Conservation (phyloP, 2,113 vertebrate genomes). For the Acrocephalus arundinaceus region DNA sequence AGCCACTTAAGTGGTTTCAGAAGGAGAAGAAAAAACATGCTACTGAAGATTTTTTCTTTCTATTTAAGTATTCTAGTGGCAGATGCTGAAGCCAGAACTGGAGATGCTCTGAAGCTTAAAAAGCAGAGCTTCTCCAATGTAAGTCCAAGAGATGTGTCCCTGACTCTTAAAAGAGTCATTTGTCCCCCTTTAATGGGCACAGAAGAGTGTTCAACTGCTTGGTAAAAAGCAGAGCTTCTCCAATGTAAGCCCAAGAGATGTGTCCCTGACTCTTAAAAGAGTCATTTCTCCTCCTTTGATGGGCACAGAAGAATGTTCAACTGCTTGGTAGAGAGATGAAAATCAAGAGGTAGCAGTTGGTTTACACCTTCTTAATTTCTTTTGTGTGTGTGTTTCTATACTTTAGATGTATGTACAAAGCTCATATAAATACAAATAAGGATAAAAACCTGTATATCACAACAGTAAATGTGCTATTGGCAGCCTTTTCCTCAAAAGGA, state of each 20-base stretch:
- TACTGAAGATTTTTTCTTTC: not conserved
- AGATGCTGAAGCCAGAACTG: not conserved
- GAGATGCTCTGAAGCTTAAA: not conserved
- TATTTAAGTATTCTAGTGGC: not conserved
- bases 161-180: not conserved
- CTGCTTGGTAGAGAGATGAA: not conserved
- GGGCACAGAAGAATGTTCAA: not conserved
- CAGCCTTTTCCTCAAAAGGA: not conserved
- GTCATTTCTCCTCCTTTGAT: not conserved
- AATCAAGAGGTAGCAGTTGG: not conserved
- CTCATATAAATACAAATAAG: not conserved
- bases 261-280: not conserved
- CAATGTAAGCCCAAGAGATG: not conserved
- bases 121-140: not conserved
- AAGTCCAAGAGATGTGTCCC: accelerated
- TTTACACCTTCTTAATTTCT: not conserved
- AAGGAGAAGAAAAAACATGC: not conserved
- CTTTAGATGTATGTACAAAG: not conserved
- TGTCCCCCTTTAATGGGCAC: not conserved
- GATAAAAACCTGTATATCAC: not conserved
- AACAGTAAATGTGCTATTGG: not conserved
- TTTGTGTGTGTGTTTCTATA: not conserved
- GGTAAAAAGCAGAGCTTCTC: not conserved
- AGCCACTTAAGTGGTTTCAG: not conserved
- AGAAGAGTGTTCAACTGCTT: not conserved